Base-by-base conservation (phyloP, 2,888 invertebrate species). In the Athrips mouffetella region DNA sequence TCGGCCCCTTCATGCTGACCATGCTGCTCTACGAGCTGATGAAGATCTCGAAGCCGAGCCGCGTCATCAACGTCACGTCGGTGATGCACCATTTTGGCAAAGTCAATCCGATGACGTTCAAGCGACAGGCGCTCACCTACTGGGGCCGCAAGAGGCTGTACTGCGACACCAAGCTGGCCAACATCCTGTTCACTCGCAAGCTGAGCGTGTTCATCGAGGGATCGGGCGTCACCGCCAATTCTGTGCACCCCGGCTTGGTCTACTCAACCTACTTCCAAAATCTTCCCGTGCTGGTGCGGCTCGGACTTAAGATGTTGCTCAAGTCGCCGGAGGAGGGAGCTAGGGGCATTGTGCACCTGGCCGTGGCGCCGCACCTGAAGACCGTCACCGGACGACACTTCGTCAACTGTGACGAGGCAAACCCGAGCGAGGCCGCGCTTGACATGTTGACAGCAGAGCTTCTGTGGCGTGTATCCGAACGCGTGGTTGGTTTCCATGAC, bases 1-100 rank as follows among this genome's bases (percentile, higher is more conserved):
- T 94, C 73, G 96, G 96, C 0, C 96, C 96, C 11, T 98, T 96
- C 73, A 86, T 98, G 31, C 89, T 98, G 13, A 97, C 97, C 0
- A 94, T 94, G 72, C 89, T 96, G 11, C 86, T 98, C 7, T 90
- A 95, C 53, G 94, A 94, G 71, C 71, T 94, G 21, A 64, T 95
- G 52, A 94, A 93, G 73, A 87, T 89, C 51, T 92, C 94, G 1
- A 87, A 89, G 0, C 92, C 93, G 0, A 91, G 94, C 44, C 90
- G 96, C 21, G 91, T 96, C 0, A 90, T 96, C 0, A 91, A 94
- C 11, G 94, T 95, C 0, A 93, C 95, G 0, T 95, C 95, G 0
- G 87, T 91, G 55, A 75, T 94, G 47, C 94, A 95, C 70, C 86
- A 90, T 3, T 61, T 94, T 6, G 91, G 93, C 0, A 90, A 86